Base-by-base conservation (phyloP, 2,797 vertebrate species). In the Nannoperca australis region DNA sequence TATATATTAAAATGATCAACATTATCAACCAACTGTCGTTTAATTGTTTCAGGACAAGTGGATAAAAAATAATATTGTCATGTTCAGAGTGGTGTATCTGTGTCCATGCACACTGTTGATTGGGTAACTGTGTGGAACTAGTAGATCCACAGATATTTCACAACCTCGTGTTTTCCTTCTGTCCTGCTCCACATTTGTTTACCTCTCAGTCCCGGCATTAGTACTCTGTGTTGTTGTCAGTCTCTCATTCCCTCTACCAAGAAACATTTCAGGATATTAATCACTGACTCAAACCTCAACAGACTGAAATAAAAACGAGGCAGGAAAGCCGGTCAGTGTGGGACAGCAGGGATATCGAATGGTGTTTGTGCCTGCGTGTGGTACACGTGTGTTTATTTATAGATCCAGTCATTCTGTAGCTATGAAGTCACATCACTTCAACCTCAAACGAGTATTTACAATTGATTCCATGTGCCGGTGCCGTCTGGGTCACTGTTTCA, bases 71-170 rank as follows among this genome's bases (percentile, higher is more conserved):
- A 76, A 69, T 45, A 73, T 42, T 59, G 38, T 40, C 45, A 24
- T 55, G 42, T 69, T 68, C 38, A 12, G 20, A 54, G 89, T 88
- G 87, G 91, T 70, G 77, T 89, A 83, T 89, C 82, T 66, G 53
- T 62, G 38, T 42, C 69, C 61, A 34, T 76, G 54, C 60, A 47
- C 53, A 1, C 42, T 71, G 83, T 18, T 15, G 77, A 88, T 90
- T 88, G 80, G 77, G 87, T 86, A 93, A 92, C 69, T 66, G 49
- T 6, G 36, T 80, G 72, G 78, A 86, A 79, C 79, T 63, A 67
- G 83, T 64, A 78, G 64, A 32, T 54, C 68, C 45, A 6, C 71
- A 45, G 71, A 78, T 77, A 73, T 91, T 93, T 92, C 87, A 79
- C 88, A 93, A 93, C 76, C 51, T 18, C 24, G 9, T 85, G 80